Evolutionary conservation across 2,888 invertebrate genomes (phyloP).

Genomic region (Cacoxenus indagator): DNA sequence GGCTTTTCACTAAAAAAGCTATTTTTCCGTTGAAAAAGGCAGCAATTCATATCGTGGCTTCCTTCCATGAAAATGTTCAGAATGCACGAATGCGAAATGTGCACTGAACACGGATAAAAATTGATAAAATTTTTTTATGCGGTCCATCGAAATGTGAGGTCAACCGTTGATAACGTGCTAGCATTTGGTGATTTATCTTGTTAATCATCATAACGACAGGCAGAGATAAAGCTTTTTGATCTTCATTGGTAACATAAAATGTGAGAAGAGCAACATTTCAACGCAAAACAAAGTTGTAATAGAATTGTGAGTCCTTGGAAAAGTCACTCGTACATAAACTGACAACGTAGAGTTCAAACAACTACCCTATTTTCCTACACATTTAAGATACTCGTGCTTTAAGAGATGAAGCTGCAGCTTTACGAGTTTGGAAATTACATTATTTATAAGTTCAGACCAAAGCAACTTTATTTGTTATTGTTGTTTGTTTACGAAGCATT

Average conservation of each 20-base stretch:
- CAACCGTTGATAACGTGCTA: not conserved
- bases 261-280: not conserved
- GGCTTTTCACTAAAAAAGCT: not conserved
- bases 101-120: not conserved
- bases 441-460: not conserved
- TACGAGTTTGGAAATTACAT: not conserved
- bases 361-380: not conserved
- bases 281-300: not conserved
- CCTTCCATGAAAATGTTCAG: not conserved
- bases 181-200: not conserved
- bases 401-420: conserved; percentile 10
- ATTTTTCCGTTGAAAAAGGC: not conserved
- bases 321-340: conserved; percentile 1
- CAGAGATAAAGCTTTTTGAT: not conserved
- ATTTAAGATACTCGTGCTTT: not conserved
- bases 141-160: not conserved
- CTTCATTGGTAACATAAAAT: not conserved
- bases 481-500: conserved; percentile 16
- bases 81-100: not conserved
- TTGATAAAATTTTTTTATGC: not conserved
- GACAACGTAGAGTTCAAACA: not conserved
- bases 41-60: not conserved
- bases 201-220: not conserved
- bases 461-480: conserved; percentile 2
- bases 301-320: not conserved